Evolutionary conservation across 2,888 invertebrate genomes (phyloP).

Genomic region (Germaria angustata): DNA sequence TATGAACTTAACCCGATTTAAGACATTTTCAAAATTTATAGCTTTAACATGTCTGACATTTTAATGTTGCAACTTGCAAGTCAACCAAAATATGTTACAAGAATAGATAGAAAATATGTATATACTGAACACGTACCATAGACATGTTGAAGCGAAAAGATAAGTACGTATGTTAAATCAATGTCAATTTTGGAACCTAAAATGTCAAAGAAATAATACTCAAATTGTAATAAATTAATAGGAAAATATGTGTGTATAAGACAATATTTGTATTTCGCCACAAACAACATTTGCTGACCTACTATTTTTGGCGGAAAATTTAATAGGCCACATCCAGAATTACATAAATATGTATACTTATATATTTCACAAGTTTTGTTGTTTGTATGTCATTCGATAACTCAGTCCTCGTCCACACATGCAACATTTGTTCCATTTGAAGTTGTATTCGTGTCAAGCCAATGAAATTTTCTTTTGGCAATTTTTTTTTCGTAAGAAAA

Average conservation of each 20-base stretch:
- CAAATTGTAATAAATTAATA: neutral
- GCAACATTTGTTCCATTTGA: too few relatives aligned
- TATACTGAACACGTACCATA: conserved; percentile 24
- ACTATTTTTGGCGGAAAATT: too few relatives aligned
- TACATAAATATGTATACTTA: too few relatives aligned
- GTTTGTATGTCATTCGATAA: too few relatives aligned
- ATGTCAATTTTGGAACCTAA: conserved; percentile 35
- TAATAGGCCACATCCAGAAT: too few relatives aligned
- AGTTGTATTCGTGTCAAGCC: too few relatives aligned
- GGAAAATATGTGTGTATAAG: neutral
- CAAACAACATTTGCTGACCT: too few relatives aligned
- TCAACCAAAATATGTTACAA: neutral
- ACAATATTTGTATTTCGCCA: too few relatives aligned
- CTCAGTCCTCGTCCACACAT: too few relatives aligned
- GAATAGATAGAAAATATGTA: neutral
- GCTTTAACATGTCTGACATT: conserved; percentile 58
- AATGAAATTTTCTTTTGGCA: too few relatives aligned
- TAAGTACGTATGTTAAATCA: neutral
- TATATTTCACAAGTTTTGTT: too few relatives aligned
- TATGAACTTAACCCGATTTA: conserved; percentile 62
- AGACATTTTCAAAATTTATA: conserved; percentile 58
- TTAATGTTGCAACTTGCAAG: conserved; percentile 51
- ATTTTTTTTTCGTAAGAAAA: too few relatives aligned
- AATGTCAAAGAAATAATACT: conserved; percentile 17
- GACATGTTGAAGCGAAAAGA: conserved; percentile 16